Evolutionary conservation across 2,797 vertebrate species (phyloP).

Genomic region (Oryzias sinensis): DNA sequence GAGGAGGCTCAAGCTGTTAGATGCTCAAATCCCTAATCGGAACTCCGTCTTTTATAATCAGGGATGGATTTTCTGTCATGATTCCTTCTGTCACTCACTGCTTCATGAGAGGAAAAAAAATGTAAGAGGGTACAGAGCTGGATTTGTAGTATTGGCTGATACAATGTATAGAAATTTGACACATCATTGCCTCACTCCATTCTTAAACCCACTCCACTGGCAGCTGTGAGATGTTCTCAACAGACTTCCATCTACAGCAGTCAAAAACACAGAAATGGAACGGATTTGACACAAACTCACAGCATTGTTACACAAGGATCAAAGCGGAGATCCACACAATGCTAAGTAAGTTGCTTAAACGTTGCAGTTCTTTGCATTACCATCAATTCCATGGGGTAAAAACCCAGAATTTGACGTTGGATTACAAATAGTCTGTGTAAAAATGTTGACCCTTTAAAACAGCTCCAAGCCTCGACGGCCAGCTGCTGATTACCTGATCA

Average conservation of each 20-base stretch:
- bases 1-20: slow-evolving; percentile 20
- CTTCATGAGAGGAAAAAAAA: slow-evolving; percentile 1
- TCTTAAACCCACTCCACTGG: no score
- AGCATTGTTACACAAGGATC: no score
- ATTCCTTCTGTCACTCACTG: slow-evolving; percentile 13
- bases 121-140: background rate
- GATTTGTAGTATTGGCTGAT: background rate
- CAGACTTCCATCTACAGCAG: background rate
- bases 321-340: no score
- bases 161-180: background rate
- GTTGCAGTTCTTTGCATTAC: no score
- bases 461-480: no score
- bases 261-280: background rate
- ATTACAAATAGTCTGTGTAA: no score
- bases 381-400: no score
- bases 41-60: slow-evolving; percentile 19
- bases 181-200: no score
- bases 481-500: no score
- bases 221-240: background rate
- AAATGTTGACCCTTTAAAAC: no score
- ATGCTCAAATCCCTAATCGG: slow-evolving; percentile 2
- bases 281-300: background rate
- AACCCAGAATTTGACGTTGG: no score
- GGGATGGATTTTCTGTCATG: slow-evolving; percentile 8
- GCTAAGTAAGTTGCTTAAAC: no score